Percentiles rank a stretch among this genome's conserved stretches.
Conservation (phyloP, 1,140 invertebrate species). For the Pachyrhynchus sulphureomaculatus region DNA sequence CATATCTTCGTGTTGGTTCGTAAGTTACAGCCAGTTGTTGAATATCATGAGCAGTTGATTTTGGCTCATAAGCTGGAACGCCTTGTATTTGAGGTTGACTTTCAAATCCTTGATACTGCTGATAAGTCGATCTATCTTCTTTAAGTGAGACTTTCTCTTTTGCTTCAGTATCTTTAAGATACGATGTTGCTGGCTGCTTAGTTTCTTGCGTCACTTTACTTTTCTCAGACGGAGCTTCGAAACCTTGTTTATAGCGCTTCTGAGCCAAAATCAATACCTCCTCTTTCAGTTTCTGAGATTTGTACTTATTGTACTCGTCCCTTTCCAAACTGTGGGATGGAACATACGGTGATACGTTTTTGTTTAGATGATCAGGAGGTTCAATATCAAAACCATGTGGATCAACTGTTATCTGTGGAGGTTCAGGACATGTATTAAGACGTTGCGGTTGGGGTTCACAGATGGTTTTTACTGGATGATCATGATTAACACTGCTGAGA, state of each 20-base stretch:
- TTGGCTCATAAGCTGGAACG: too few species aligned
- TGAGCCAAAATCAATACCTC: slow-evolving; percentile 4
- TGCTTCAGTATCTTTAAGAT: too few species aligned
- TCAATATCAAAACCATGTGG: slow-evolving; percentile 26
- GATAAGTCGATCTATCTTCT: too few species aligned
- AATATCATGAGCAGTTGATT: too few species aligned
- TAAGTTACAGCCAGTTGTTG: too few species aligned
- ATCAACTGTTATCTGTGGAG: neutral
- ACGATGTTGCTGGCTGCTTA: too few species aligned
- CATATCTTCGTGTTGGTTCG: too few species aligned
- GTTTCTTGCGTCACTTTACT: neutral
- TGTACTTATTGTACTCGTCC: slow-evolving; percentile 28
- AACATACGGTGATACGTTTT: slow-evolving; percentile 24
- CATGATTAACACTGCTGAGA: slow-evolving; percentile 7
- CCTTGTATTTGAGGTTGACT: too few species aligned
- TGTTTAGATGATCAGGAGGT: slow-evolving; percentile 10
- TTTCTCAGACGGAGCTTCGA: neutral
- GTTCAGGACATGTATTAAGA: neutral
- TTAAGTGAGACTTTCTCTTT: too few species aligned
- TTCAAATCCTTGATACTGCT: too few species aligned
- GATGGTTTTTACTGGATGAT: neutral
- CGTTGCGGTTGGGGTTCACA: too few species aligned
- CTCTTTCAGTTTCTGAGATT: slow-evolving; percentile 11
- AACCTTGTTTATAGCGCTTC: neutral
- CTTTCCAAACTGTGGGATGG: slow-evolving; percentile 11